Conservation (phyloP, 2,113 vertebrate genomes). For the Spheniscus mendiculus region DNA sequence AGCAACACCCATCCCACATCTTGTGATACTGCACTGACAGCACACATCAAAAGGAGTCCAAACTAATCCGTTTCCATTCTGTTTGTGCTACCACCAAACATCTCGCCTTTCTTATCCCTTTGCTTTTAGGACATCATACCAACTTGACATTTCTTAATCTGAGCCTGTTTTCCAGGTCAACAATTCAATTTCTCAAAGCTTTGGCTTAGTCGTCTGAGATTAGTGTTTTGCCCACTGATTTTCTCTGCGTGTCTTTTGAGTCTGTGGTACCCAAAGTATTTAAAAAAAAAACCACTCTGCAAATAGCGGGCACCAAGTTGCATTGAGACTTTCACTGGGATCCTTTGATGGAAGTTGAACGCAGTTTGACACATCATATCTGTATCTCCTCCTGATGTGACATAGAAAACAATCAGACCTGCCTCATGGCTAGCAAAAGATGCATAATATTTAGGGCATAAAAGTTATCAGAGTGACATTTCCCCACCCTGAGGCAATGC, state of each 20-base stretch:
- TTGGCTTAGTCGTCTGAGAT: background rate
- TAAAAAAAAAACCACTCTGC: background rate
- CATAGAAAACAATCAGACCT: background rate
- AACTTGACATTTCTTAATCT: background rate
- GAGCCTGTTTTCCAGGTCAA: background rate
- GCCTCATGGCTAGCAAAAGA: background rate
- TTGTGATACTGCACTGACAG: background rate
- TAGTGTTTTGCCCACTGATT: accelerated
- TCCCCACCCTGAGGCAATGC: background rate
- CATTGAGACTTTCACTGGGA: background rate
- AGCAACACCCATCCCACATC: accelerated
- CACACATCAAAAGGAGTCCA: background rate
- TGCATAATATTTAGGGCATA: background rate
- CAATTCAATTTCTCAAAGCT: background rate
- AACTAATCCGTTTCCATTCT: background rate
- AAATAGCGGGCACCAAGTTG: accelerated
- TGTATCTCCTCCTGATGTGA: background rate
- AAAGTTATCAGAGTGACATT: accelerated
- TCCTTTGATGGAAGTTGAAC: background rate
- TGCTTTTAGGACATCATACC: background rate
- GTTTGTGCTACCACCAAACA: background rate
- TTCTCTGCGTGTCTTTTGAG: accelerated
- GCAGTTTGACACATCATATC: background rate
- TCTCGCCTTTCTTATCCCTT: background rate
- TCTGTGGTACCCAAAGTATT: background rate